Base-by-base conservation (phyloP, 2,888 invertebrate genomes). In the Chouioia cunea region DNA sequence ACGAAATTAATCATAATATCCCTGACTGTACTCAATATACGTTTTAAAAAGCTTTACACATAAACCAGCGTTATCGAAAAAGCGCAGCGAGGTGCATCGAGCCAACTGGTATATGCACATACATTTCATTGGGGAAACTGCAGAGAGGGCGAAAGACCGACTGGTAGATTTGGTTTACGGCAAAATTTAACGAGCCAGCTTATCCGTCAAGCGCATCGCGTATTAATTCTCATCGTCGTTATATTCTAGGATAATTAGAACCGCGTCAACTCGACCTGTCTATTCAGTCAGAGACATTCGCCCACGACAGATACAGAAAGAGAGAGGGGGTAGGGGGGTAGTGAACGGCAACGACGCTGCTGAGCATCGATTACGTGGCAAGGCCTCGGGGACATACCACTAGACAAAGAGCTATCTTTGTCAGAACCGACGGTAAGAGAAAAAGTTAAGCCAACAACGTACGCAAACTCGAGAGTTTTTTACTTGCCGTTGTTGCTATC, bases 331-430 rank as follows among this genome's bases (percentile, higher is more conserved):
- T 12, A 50, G 1, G 6, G 20, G 8, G 16, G 1, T 8, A 36
- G 36, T 10, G 36, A 36, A 12, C 27, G 50, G n/a, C n/a, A n/a
- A n/a, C 54, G 57, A 68, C 62, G 63, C 66, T 53, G 59, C n/a
- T 54, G 71, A 60, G 65, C 73, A 68, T 77, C 70, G 73, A 75
- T 77, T 74, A 74, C 69, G 60, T 44, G 53, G 64, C 59, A 36
- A 58, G 36, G 36, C 36, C 36, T 36, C 36, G 36, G 36, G 36
- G 36, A 36, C 36, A 36, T 12, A 36, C 10, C 36, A 36, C 36
- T 6, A 36, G 36, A 36, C 36, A 36, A 36, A 36, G 36, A 3
- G 36, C 36, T 10, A 36, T 12, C 36, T 36, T 36, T 10, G 36
- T 36, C 36, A 10, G 36, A n/a, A 10, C 36, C 10, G 10, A 10